Evolutionary conservation across 2,888 invertebrate genomes (phyloP), one percentile per base, ranked within the genome.

Genomic region (Chymomyza fuscimana): DNA sequence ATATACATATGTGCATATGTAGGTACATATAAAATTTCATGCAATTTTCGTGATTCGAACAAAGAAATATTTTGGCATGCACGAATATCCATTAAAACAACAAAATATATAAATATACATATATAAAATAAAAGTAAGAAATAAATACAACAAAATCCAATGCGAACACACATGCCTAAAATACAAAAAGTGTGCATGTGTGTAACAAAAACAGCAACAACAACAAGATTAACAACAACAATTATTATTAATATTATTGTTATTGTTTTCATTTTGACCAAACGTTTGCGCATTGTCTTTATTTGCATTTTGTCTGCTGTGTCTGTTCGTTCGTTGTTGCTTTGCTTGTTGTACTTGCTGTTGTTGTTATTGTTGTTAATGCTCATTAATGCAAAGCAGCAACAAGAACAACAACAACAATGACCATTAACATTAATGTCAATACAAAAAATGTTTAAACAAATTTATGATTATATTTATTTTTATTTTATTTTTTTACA

Each of bases 31-130:
- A 75, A 67, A 71, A 76, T 74, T 77, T 81, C 74, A 70, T 81
- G 79, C 65, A 74, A 73, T 82, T 77, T 82, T 82, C 76, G 81
- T 81, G 78, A 72, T 74, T 58, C 63, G 73, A 81, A 81, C 81
- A 81, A 82, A 82, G 81, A 81, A 82, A 81, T 82, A 78, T 81
- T 82, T 82, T 78, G 74, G 76, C 71, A 71, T 80, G 82, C 80
- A 73, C 74, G 72, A 77, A 77, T 72, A 82, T 80, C 74, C 76
- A 82, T 80, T 80, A 80, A 82, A 82, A 80, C 70, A 61, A 63
- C 51, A 36, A 32, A 22, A 54, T 32, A 65, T 7, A 32, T 7
- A 32, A 2, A 32, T 5, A 32, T 5, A 5, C 29, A 29, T 5
- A 29, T 29, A 29, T 32, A 32, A 32, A 32, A 32, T 32, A 36